These are phyloP conservation scores for Eurypyga helias DNA, from an alignment of 2,113 vertebrate genomes.

Conservation along the genomic window DNA sequence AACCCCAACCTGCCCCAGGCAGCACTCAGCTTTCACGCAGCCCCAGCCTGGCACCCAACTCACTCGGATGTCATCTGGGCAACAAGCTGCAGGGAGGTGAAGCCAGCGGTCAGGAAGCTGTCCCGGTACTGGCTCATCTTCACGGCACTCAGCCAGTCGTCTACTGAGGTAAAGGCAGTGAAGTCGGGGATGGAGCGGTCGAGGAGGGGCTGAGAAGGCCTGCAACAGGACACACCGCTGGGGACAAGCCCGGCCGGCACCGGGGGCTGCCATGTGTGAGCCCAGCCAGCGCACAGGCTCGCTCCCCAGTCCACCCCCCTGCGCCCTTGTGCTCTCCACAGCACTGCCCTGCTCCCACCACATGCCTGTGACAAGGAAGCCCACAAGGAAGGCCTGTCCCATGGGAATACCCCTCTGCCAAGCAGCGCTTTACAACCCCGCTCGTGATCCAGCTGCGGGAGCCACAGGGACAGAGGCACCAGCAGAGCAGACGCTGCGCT, in stretches of 20 bases:
- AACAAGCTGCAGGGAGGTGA: conserved; percentile 95
- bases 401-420: accelerated
- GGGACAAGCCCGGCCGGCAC: not conserved
- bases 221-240: conserved; percentile 57
- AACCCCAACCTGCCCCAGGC: accelerated
- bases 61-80: conserved; percentile 98
- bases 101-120: conserved; percentile 96
- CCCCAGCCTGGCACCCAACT: conserved; percentile 58
- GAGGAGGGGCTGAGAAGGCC: conserved; percentile 97
- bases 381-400: not conserved
- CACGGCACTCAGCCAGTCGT: conserved; percentile 96
- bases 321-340: accelerated
- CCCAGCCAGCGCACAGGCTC: accelerated
- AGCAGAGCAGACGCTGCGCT: not conserved
- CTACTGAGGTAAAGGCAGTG: conserved; percentile 97
- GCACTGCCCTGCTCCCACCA: not conserved
- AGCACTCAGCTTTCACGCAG: accelerated
- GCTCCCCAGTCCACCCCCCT: accelerated
- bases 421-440: accelerated
- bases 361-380: not conserved
- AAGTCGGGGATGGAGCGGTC: conserved; percentile 98
- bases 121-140: conserved; percentile 99
- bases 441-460: not conserved
- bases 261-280: not conserved
- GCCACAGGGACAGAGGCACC: accelerated